Evolutionary conservation across 2,797 vertebrate species (phyloP), one percentile per base, ranked within the genome.

Genomic region (Eospalax fontanierii): DNA sequence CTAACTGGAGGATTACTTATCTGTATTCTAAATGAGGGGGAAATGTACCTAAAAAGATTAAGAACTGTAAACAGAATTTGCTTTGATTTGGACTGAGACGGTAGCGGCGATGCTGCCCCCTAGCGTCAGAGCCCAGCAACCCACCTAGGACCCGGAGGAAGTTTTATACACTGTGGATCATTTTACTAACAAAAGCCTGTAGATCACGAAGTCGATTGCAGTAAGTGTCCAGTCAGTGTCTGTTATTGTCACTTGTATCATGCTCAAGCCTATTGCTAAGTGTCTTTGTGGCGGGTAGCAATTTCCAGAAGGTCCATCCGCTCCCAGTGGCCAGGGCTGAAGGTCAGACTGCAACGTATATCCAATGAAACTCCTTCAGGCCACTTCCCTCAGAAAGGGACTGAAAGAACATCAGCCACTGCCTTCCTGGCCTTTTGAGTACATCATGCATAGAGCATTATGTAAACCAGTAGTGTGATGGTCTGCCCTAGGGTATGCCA

Each of bases 21-120:
- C 90, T 70, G 75, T 50, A 66, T 82, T 75, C 59, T 93, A 91
- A 89, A n/a, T 71, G 86, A 35, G 61, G 0, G 0, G 0, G 10
- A 28, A 63, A 74, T 40, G 35, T 35, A 61, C 76, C 70, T 82
- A 74, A 46, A 92, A 89, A 91, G 61, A 93, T 87, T 73, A 70
- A 88, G 83, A 95, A 46, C 38, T 81, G 2, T 43, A 43, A 92
- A 93, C 24, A 94, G 28, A 95, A 82, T 87, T 89, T 65, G 21
- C 73, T 38, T 85, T 88, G 43, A 86, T 38, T 57, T 35, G 40
- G 66, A 14, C 35, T 19, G 59, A 94, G 66, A 95, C 92, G 81
- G 24, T 24, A 97, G 94, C 89, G 84, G 78, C 89, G 83, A 71
- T 94, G 93, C 94, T 94, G 79, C 95, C 97, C 97, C 70, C 95